Evolutionary conservation across 2,797 vertebrate genomes (phyloP).

Genomic region (Sebastes matsubarae): DNA sequence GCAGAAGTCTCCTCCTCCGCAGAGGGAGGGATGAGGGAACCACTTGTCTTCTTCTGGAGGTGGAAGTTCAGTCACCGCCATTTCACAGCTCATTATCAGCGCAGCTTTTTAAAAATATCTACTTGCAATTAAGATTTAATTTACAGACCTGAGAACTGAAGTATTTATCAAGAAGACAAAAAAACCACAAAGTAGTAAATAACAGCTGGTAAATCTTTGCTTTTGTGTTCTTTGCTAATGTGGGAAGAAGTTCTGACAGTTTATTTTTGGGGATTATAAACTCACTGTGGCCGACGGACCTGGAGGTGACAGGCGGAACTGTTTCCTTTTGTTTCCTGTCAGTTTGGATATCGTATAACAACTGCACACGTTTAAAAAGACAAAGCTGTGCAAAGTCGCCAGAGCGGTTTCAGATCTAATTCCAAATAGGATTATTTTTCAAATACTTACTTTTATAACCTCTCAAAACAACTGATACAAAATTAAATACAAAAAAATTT

Average conservation of each 20-base stretch:
- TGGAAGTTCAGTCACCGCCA: background rate
- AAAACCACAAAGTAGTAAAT: background rate
- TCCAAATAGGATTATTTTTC: background rate
- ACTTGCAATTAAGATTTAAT: background rate
- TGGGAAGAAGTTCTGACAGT: background rate
- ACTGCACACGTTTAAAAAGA: background rate
- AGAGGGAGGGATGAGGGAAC: slow-evolving; percentile 54
- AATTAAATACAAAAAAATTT: too few species aligned
- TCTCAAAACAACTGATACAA: too few species aligned
- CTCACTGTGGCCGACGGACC: background rate
- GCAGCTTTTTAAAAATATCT: background rate
- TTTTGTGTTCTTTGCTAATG: background rate
- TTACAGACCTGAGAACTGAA: background rate
- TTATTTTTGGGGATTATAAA: background rate
- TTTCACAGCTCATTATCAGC: background rate
- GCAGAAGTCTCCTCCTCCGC: slow-evolving; percentile 38
- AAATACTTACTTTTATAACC: too few species aligned
- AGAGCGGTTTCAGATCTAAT: background rate
- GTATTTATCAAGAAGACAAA: background rate
- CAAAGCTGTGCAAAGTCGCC: background rate
- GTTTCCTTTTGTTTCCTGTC: background rate
- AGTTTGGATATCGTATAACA: background rate
- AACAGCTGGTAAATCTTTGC: background rate
- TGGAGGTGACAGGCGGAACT: background rate
- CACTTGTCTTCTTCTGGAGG: background rate